Evolutionary conservation across 2,113 vertebrate genomes (phyloP), one percentile per base, ranked within the genome.

Genomic region (Phaethornis superciliosus): DNA sequence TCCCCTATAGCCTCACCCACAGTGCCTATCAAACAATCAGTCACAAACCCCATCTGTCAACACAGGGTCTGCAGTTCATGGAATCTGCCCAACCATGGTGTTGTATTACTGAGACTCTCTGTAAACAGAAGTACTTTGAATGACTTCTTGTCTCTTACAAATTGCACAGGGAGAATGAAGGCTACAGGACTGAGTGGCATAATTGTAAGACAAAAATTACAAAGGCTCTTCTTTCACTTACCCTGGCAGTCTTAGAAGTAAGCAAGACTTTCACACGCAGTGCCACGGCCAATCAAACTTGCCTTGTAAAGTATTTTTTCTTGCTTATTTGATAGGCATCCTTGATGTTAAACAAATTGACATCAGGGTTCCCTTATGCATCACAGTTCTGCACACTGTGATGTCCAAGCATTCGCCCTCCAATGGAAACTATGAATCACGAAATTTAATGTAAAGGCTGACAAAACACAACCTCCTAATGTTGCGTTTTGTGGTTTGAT

Each of bases 81-180:
- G 94, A 96, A 94, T 94, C 92, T 92, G 92, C 92, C 94, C 22
- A 59, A 52, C 86, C 52, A 14, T 63, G 77, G 95, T 93, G 88
- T 91, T 81, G 71, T 90, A 32, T 96, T 96, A 93, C 94, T 32
- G 82, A 94, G 94, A 4, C 76, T 94, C 94, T 90, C 94, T 92
- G 82, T 93, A 96, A 95, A 94, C 85, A 96, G 95, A 94, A 71
- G 83, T 75, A 78, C 83, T 96, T 89, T 96, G 96, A 95, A 93
- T 95, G 94, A 95, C 91, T 96, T 87, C 87, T 85, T 49, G 7
- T 94, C 93, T 96, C 94, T 90, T 96, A 95, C 93, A 89, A 92
- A 90, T 72, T 92, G 96, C 88, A 65, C 1, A 0, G 74, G 68
- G n/a, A 93, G 94, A 97, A 92, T 89, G 93, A 81, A 95, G 90